Conservation (phyloP, 2,797 vertebrate species). For the Sebastes baramenuke region DNA sequence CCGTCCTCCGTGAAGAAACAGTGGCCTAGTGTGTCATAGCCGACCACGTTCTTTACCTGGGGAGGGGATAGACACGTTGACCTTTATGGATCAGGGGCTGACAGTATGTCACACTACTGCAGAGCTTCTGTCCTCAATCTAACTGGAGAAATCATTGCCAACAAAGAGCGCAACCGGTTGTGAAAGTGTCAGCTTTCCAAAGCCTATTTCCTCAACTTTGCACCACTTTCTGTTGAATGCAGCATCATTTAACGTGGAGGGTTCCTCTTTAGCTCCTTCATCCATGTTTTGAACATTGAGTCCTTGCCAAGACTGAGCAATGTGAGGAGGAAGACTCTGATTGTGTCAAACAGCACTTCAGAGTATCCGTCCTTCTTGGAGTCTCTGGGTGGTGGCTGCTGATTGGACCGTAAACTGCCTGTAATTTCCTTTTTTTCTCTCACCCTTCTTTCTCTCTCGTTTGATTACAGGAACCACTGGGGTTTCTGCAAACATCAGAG, state of each 20-base stretch:
- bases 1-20: conserved; percentile 98
- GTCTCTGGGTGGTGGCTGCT: neutral
- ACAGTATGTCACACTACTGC: neutral
- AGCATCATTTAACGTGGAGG: neutral
- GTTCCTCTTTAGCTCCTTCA: neutral
- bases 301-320: neutral
- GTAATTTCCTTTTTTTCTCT: too few relatives aligned
- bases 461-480: too few relatives aligned
- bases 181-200: neutral
- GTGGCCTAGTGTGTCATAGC: conserved; percentile 91
- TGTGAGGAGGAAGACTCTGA: neutral
- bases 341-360: neutral
- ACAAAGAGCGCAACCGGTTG: neutral
- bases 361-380: neutral
- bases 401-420: too few relatives aligned
- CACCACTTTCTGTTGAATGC: neutral
- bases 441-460: too few relatives aligned
- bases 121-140: neutral
- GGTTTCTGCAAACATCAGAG: too few relatives aligned
- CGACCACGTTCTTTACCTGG: conserved; percentile 93
- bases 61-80: rapidly evolving
- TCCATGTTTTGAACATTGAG: neutral
- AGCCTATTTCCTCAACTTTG: neutral
- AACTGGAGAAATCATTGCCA: neutral
- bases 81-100: neutral